A percentile compares a stretch with the other conserved stretches of the same genome.
phyloP scores from a whole-genome alignment of 2,888 invertebrate species.

The Hypomecis atomaria region DNA sequence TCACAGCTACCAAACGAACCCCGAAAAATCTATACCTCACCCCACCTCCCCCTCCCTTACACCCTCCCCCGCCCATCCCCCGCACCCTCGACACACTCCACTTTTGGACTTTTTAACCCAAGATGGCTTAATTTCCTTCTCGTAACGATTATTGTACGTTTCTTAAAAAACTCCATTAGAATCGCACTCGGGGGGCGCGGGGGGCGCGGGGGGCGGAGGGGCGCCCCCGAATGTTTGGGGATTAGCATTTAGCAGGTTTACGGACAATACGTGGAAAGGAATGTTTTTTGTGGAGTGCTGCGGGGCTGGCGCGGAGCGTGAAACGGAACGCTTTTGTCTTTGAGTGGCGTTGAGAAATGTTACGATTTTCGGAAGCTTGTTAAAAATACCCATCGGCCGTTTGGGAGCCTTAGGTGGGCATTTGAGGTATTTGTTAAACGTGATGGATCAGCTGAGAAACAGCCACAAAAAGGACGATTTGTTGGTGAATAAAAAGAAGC shows the following conservation, averaged over 20 bases:
- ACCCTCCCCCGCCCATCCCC: conserved; percentile 29
- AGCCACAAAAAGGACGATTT: too few species aligned
- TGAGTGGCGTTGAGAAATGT: conserved; percentile 40
- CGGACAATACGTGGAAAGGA: conserved; percentile 55
- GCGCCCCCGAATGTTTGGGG: conserved; percentile 51
- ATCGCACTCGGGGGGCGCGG: conserved; percentile 55
- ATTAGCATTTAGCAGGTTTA: conserved; percentile 64
- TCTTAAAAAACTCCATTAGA: conserved; percentile 74
- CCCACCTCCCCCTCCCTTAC: conserved; percentile 40
- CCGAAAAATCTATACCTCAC: conserved; percentile 70
- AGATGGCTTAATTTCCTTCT: conserved; percentile 81
- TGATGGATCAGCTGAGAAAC: too few species aligned
- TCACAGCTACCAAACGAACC: conserved; percentile 62
- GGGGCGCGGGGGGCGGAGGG: conserved; percentile 40
- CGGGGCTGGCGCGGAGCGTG: conserved; percentile 30
- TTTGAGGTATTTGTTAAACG: neutral
- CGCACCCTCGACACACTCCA: conserved; percentile 53
- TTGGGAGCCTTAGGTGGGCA: neutral
- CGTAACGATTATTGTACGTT: conserved; percentile 65
- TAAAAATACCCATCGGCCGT: conserved; percentile 25
- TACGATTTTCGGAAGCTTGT: conserved; percentile 31
- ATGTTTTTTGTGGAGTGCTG: conserved; percentile 44
- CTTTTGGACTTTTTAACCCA: conserved; percentile 78
- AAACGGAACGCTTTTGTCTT: conserved; percentile 45
- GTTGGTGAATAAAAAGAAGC: too few species aligned